Conservation (phyloP, 2,797 vertebrate species). For the Bucorvus abyssinicus region DNA sequence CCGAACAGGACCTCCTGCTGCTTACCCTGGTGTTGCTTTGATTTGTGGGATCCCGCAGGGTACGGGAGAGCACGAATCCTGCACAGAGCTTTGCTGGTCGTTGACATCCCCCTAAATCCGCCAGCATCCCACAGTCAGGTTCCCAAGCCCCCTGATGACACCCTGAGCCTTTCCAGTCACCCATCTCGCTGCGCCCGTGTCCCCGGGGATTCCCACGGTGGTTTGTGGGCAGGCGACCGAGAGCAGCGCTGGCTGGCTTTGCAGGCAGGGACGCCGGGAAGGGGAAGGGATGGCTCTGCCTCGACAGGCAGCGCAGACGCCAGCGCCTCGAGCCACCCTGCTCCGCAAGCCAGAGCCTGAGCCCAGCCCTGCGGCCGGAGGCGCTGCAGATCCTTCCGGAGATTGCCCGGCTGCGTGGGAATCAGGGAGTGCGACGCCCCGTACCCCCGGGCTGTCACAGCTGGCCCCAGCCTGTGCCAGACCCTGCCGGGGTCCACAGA, state of each 20-base stretch:
- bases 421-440: fast-evolving
- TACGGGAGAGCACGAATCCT: neutral
- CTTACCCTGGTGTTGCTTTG: neutral
- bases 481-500: fast-evolving
- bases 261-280: neutral
- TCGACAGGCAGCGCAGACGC: neutral
- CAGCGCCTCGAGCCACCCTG: neutral
- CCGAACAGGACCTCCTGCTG: slow-evolving; percentile 10
- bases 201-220: neutral
- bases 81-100: fast-evolving
- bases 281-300: neutral
- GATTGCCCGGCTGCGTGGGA: neutral
- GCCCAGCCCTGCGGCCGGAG: neutral
- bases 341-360: slow-evolving; percentile 34
- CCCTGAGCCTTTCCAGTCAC: neutral
- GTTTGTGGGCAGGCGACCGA: neutral
- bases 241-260: neutral
- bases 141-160: neutral
- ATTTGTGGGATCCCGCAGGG: neutral
- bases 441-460: fast-evolving
- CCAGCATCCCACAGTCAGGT: fast-evolving
- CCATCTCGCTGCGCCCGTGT: fast-evolving
- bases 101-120: neutral
- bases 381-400: neutral
- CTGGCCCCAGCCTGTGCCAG: neutral